Conservation (phyloP, 2,888 invertebrate species). For the Agriopis aurantiaria region DNA sequence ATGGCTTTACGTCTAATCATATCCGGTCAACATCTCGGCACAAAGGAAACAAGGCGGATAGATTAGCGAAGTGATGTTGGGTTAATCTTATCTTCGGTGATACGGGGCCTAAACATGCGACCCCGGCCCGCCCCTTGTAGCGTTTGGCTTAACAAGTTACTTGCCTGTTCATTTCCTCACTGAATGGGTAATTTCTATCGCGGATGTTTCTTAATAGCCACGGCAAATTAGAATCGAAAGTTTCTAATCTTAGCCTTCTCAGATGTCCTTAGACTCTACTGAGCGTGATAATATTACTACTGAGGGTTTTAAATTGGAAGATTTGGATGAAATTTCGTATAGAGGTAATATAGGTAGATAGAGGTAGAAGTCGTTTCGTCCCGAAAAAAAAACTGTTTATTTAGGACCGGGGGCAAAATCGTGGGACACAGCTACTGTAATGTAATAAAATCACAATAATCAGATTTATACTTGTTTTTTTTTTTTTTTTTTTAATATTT, state of each 20-base stretch:
- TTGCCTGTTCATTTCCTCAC: conserved; percentile 47
- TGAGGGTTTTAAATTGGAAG: too few relatives aligned
- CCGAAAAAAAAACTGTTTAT: too few relatives aligned
- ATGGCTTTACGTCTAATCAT: conserved; percentile 33
- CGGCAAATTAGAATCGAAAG: neutral
- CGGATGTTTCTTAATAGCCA: conserved; percentile 6
- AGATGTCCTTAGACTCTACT: too few relatives aligned
- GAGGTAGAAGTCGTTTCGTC: too few relatives aligned
- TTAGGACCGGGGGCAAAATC: too few relatives aligned
- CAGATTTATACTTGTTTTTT: too few relatives aligned
- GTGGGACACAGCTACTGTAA: too few relatives aligned
- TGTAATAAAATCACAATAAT: too few relatives aligned
- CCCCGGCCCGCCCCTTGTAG: conserved; percentile 42
- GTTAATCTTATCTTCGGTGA: conserved; percentile 61
- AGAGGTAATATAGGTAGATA: too few relatives aligned
- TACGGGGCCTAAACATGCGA: conserved; percentile 55
- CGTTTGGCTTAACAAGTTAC: conserved; percentile 47
- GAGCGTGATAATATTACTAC: too few relatives aligned
- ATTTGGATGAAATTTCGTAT: too few relatives aligned
- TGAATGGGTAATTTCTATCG: conserved; percentile 49
- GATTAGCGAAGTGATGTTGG: conserved; percentile 58
- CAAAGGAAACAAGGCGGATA: conserved; percentile 59
- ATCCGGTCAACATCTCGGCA: conserved; percentile 59
- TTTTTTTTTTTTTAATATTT: too few relatives aligned
- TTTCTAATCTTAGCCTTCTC: neutral